These are phyloP conservation scores for Carapus acus DNA, from an alignment of 2,797 vertebrate genomes.

Conservation along the genomic window DNA sequence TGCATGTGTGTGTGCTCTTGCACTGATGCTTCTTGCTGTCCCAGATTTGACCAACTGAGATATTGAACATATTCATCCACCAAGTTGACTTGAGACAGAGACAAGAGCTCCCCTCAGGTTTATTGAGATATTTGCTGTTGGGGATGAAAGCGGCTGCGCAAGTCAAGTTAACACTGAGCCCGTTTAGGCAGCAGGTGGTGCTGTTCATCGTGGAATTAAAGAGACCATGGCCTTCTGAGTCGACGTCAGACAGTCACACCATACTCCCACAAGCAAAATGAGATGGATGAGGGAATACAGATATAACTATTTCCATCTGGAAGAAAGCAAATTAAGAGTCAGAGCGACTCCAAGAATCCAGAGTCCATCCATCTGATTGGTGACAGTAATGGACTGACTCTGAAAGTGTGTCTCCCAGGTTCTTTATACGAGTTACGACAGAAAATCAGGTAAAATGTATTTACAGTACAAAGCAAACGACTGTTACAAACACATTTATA, in stretches of 20 bases:
- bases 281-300: background rate
- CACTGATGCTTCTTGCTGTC: too few species aligned
- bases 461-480: background rate
- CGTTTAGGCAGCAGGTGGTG: slow-evolving; percentile 31
- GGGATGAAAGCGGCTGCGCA: background rate
- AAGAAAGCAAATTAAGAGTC: background rate
- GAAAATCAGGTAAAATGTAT: background rate
- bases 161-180: slow-evolving; percentile 4
- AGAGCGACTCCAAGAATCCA: too few species aligned
- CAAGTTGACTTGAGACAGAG: too few species aligned
- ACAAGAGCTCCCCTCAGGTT: too few species aligned
- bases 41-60: too few species aligned
- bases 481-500: slow-evolving; percentile 29
- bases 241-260: too few species aligned
- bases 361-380: too few species aligned
- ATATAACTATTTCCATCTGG: background rate
- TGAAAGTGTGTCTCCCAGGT: background rate
- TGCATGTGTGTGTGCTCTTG: too few species aligned
- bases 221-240: background rate
- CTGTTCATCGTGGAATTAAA: slow-evolving; percentile 20
- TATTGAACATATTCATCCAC: too few species aligned
- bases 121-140: too few species aligned
- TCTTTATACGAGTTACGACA: too few species aligned
- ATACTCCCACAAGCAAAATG: background rate
- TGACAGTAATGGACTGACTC: too few species aligned